These are phyloP conservation scores for Horisme vitalbata DNA, from an alignment of 2,888 invertebrate genomes.

Conservation along the genomic window DNA sequence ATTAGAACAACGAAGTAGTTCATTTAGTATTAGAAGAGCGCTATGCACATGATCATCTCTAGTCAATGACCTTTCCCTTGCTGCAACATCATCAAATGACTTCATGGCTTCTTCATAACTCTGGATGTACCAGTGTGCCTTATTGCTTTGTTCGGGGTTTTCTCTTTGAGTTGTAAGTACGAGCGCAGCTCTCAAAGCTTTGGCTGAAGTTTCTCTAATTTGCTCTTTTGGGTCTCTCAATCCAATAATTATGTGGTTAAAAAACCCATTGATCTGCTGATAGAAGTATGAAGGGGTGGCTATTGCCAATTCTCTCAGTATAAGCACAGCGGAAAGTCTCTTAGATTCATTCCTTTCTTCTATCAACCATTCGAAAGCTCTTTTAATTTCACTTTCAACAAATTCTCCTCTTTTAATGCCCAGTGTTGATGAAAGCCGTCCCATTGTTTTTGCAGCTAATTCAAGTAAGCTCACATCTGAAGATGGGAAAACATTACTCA, in stretches of 20 bases:
- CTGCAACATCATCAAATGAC: constrained; percentile 86
- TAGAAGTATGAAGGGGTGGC: constrained; percentile 99
- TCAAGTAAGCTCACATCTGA: constrained; percentile 96
- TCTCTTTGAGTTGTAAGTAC: constrained; percentile 97
- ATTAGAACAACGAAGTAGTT: constrained; percentile 95
- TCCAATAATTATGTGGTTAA: constrained; percentile 95
- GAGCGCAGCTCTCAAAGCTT: constrained; percentile 95
- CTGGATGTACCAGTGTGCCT: constrained; percentile 94
- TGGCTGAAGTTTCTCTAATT: constrained; percentile 95
- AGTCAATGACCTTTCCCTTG: constrained; percentile 85
- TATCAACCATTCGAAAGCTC: constrained; percentile 96
- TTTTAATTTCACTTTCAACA: constrained; percentile 97
- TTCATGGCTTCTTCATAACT: constrained; percentile 94
- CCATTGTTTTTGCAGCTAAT: constrained; percentile 96
- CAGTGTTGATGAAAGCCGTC: constrained; percentile 92
- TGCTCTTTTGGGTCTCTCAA: constrained; percentile 95
- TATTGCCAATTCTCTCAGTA: constrained; percentile 95
- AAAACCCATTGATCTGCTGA: constrained; percentile 94
- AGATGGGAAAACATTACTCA: constrained; percentile 94
- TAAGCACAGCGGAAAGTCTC: constrained; percentile 94
- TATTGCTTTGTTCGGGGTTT: constrained; percentile 93
- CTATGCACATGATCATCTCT: constrained; percentile 97
- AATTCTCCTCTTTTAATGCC: constrained; percentile 97
- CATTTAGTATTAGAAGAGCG: constrained; percentile 95
- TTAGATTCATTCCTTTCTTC: constrained; percentile 95